Evolutionary conservation across 1,140 invertebrate species (phyloP), one percentile per base, ranked within the genome.

Genomic region (Ctenoplectra terminalis): DNA sequence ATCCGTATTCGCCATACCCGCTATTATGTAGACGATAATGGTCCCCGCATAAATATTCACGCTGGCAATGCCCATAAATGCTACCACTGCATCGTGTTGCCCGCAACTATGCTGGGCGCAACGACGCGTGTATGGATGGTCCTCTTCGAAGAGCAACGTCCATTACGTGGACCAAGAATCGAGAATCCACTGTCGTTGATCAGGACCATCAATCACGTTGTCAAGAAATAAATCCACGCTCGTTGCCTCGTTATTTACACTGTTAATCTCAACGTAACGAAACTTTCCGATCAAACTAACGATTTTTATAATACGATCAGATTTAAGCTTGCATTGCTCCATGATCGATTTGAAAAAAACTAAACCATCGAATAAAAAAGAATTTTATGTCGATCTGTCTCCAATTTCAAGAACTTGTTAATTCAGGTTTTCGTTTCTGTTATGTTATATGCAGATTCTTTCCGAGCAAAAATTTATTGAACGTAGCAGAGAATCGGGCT

Each of bases 11-110:
- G 86, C 73, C 84, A 86, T 89, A 88, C 85, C 87, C 82, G 87
- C 90, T 90, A 93, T 93, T 93, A 93, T 91, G 91, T 90, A 90
- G 91, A 92, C 90, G 89, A 91, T 92, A 92, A 93, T 92, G 90
- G 90, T 90, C 87, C 86, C 82, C 84, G 90, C 92, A 93, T 93
- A 93, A 93, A 93, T 93, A 93, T 93, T 93, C 93, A 92, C 90
- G 90, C 91, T 88, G 89, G 88, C 89, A 84, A 90, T 90, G 89
- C 87, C 87, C 89, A 90, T 93, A 93, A 93, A 93, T 90, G 92
- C 92, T 93, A 92, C 92, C 85, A 90, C 91, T 83, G 87, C 86
- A 88, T 85, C 82, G 70, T 82, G 67, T 79, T 82, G 76, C 75
- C 69, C 64, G 64, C 61, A 74, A 71, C 34, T 31, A 66, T 60